These are phyloP conservation scores for Rafetus swinhoei DNA, from an alignment of 2,113 vertebrate species.

Conservation along the genomic window DNA sequence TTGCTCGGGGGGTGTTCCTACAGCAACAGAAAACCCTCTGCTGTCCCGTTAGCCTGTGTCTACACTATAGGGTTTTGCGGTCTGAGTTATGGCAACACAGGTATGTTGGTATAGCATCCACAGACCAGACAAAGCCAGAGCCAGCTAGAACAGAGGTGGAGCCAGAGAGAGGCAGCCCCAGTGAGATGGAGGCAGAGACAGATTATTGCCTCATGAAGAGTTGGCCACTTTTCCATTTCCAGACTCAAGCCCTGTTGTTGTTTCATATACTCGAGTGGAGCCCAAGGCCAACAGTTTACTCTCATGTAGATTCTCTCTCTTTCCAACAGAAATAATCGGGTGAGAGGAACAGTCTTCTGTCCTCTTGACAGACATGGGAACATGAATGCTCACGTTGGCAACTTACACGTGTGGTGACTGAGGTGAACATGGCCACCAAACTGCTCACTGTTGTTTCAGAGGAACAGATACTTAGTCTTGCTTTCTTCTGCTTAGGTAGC, in stretches of 20 bases:
- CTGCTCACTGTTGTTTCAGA: neutral
- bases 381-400: neutral
- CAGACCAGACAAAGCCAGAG: rapidly evolving
- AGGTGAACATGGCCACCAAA: rapidly evolving
- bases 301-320: neutral
- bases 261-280: neutral
- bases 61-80: neutral
- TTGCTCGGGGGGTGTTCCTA: neutral
- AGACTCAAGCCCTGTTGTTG: neutral
- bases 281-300: neutral
- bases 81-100: neutral
- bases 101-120: neutral
- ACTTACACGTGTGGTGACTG: rapidly evolving
- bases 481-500: neutral
- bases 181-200: neutral
- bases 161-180: neutral
- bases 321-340: neutral
- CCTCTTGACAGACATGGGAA: neutral
- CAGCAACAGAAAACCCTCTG: neutral
- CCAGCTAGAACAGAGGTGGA: neutral
- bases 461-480: neutral
- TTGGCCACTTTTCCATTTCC: neutral
- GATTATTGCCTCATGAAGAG: neutral
- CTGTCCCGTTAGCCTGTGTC: neutral
- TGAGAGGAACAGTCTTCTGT: neutral